phyloP scores from a whole-genome alignment of 23 tunicate species.

The Ciona savignyi region DNA sequence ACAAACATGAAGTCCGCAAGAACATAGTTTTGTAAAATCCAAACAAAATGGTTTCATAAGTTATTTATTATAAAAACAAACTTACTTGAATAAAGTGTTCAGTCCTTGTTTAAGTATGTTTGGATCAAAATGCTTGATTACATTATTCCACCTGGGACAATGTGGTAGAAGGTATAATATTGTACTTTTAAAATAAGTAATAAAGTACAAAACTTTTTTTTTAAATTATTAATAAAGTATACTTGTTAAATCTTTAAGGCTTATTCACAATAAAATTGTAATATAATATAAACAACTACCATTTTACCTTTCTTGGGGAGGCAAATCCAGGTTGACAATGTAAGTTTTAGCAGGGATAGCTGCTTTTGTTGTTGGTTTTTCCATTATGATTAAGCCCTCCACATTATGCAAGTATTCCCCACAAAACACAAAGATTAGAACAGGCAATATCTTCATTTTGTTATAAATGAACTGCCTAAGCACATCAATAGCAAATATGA shows the following conservation, averaged over 20 bases:
- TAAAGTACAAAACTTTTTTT: background rate
- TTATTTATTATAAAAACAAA: too few species aligned
- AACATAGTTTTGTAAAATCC: too few species aligned
- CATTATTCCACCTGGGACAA: constrained; percentile 33
- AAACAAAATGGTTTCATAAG: too few species aligned
- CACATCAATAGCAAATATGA: too few species aligned
- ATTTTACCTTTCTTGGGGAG: constrained; percentile 48
- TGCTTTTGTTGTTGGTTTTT: background rate
- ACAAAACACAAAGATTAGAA: background rate
- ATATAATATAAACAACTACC: background rate
- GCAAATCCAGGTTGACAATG: constrained; percentile 37
- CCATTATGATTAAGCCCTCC: background rate
- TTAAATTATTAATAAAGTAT: background rate
- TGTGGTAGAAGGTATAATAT: background rate
- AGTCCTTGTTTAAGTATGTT: constrained; percentile 16
- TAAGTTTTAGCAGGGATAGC: constrained; percentile 64
- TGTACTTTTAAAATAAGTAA: background rate
- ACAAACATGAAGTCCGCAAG: too few species aligned
- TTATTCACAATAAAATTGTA: background rate
- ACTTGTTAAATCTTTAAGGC: too few species aligned
- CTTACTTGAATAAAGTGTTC: constrained; percentile 5
- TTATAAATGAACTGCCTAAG: too few species aligned
- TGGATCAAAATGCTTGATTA: constrained; percentile 22
- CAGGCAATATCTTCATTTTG: too few species aligned
- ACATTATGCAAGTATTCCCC: background rate